phyloP scores from a whole-genome alignment of 2,888 invertebrate species.

The Chamaedrilus cognettii region DNA sequence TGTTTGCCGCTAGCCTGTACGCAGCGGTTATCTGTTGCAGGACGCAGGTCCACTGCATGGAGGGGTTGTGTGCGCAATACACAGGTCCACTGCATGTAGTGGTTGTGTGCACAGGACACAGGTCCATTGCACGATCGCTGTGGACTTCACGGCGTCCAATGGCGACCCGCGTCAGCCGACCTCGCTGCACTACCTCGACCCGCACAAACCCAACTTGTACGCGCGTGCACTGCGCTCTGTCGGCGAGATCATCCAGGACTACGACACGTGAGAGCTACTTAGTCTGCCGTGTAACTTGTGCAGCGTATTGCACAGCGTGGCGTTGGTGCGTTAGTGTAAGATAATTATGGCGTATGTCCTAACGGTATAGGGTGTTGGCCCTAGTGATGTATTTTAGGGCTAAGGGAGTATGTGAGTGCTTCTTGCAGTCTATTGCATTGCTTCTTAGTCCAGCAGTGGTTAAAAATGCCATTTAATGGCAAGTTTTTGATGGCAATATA shows the following conservation, averaged over 20 bases:
- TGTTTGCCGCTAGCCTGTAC: neutral
- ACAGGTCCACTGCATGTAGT: neutral
- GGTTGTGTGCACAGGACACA: slow-evolving; percentile 49
- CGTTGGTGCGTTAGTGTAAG: no score
- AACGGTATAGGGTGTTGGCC: no score
- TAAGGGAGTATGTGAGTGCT: no score
- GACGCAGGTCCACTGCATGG: slow-evolving; percentile 60
- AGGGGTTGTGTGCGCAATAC: neutral
- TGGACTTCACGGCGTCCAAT: slow-evolving; percentile 63
- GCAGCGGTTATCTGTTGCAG: no score
- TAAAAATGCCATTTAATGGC: no score
- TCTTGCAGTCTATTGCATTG: no score
- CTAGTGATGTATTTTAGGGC: no score
- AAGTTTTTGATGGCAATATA: no score
- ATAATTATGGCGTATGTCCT: no score
- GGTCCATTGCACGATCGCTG: slow-evolving; percentile 62
- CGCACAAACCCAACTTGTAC: slow-evolving; percentile 62
- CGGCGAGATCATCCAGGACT: slow-evolving; percentile 61
- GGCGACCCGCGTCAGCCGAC: slow-evolving; percentile 58
- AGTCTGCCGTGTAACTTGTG: no score
- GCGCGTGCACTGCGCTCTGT: slow-evolving; percentile 61
- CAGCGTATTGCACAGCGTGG: no score
- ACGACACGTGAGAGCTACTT: slow-evolving; percentile 57
- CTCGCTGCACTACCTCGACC: slow-evolving; percentile 62
- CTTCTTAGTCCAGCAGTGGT: no score